Conservation (phyloP, 2,113 vertebrate genomes). For the Dicrurus megarhynchus region DNA sequence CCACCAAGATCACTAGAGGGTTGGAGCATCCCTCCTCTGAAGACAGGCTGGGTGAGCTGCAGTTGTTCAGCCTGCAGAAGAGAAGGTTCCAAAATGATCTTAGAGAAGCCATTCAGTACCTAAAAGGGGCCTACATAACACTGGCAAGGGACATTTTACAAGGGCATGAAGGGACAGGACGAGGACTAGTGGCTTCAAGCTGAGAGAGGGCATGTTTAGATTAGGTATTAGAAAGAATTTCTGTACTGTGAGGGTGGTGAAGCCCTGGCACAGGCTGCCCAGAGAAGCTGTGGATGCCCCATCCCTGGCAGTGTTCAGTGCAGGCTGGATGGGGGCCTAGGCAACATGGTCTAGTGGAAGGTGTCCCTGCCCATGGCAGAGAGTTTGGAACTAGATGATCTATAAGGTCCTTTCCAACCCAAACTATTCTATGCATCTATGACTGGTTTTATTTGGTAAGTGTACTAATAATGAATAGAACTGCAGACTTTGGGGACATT, state of each 20-base stretch:
- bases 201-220: not conserved
- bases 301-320: not conserved
- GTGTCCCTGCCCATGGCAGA: not conserved
- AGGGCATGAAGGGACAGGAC: not conserved
- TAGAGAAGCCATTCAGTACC: not conserved
- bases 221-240: not conserved
- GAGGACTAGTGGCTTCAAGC: not conserved
- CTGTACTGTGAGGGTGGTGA: not conserved
- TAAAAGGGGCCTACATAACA: not conserved
- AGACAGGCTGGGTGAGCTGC: not conserved
- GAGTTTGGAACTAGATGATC: not conserved
- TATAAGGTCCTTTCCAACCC: not conserved
- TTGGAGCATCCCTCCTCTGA: not conserved
- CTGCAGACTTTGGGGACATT: not conserved
- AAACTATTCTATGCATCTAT: not conserved
- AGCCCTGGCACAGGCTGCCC: not conserved
- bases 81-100: not conserved
- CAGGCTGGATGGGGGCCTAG: not conserved
- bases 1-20: not conserved
- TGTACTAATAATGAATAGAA: not conserved
- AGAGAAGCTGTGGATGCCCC: not conserved
- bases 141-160: not conserved
- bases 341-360: not conserved
- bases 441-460: not conserved
- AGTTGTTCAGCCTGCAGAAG: not conserved